These are phyloP conservation scores for Hybos culiciformis DNA, from an alignment of 2,888 invertebrate genomes.

Conservation along the genomic window DNA sequence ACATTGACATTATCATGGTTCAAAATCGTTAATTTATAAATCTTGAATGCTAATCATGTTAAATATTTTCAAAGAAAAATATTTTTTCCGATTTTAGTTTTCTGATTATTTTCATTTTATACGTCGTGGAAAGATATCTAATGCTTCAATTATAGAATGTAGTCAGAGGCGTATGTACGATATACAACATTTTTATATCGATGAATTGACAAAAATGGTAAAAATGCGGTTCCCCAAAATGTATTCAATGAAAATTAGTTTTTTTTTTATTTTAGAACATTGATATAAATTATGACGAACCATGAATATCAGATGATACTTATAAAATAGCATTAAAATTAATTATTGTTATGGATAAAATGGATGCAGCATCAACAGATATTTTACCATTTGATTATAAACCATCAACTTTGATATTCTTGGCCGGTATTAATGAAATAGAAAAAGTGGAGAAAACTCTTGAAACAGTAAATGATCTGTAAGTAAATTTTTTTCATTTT, in stretches of 20 bases:
- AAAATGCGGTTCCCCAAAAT: conserved; percentile 19
- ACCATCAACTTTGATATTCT: conserved; percentile 70
- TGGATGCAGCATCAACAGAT: conserved; percentile 30
- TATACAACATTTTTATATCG: conserved; percentile 50
- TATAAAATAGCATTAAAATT: conserved; percentile 48
- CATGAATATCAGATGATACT: conserved; percentile 44
- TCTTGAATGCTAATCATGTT: neutral
- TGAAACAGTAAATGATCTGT: conserved; percentile 13
- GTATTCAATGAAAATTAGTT: conserved; percentile 3
- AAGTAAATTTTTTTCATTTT: no score
- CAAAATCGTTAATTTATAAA: no score
- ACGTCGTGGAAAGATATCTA: conserved; percentile 17
- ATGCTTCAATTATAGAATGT: conserved; percentile 45
- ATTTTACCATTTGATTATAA: conserved; percentile 23
- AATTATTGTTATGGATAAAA: conserved; percentile 41
- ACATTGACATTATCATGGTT: neutral
- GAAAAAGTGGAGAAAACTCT: conserved; percentile 47
- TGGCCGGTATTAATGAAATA: conserved; percentile 81
- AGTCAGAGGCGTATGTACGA: conserved; percentile 40
- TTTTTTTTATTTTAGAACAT: conserved; percentile 32
- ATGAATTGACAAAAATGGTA: conserved; percentile 35
- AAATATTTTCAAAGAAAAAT: neutral
- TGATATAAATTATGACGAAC: conserved; percentile 38
- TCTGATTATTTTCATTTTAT: conserved; percentile 26
- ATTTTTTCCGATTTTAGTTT: conserved; percentile 18